Conservation (phyloP, 1,140 invertebrate genomes). For the Heliconius melpomene region DNA sequence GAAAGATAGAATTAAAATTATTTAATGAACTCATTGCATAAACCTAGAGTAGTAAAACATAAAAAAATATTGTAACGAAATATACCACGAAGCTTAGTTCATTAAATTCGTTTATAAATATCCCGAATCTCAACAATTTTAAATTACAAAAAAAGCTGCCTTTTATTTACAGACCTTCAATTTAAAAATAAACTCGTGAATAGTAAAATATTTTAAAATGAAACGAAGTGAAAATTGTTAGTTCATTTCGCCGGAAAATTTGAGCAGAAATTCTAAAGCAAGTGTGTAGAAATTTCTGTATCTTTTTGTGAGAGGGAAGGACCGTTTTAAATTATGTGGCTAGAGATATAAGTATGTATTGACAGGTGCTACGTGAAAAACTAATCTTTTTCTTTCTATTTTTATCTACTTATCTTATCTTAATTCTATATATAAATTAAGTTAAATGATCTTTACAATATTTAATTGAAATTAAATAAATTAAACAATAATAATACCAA, state of each 20-base stretch:
- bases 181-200: not conserved
- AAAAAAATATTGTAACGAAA: too few species aligned
- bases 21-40: too few species aligned
- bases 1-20: too few species aligned
- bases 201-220: not conserved
- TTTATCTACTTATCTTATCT: too few species aligned
- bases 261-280: not conserved
- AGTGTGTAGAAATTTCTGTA: not conserved
- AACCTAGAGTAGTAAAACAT: too few species aligned
- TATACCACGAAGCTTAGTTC: too few species aligned
- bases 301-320: not conserved
- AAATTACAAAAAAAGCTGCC: not conserved
- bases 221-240: slow-evolving; percentile 1
- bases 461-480: too few species aligned
- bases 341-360: not conserved
- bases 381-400: too few species aligned
- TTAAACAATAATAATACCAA: too few species aligned
- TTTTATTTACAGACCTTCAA: not conserved
- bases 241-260: slow-evolving; percentile 8
- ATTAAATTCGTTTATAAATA: not conserved
- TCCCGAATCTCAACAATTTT: not conserved
- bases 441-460: too few species aligned
- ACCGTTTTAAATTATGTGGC: slow-evolving; percentile 11
- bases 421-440: too few species aligned
- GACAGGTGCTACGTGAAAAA: not conserved